These are phyloP conservation scores for Bacillus rossius DNA, from an alignment of 1,140 invertebrate species.

Conservation along the genomic window DNA sequence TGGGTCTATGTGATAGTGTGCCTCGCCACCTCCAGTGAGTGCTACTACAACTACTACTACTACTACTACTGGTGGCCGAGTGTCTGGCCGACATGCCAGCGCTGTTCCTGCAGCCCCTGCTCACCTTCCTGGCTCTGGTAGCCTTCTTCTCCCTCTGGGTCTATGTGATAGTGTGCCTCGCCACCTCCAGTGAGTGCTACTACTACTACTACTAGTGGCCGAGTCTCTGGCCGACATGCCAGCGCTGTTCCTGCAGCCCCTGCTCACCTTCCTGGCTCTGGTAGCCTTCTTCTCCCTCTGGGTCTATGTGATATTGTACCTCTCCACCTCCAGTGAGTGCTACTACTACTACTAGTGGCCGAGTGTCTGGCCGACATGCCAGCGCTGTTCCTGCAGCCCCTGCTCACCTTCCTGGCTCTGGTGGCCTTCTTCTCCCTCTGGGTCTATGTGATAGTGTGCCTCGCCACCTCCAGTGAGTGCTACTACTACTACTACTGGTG, in stretches of 20 bases:
- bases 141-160: conserved; percentile 84
- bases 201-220: too few relatives aligned
- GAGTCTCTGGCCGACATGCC: conserved; percentile 79
- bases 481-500: too few relatives aligned
- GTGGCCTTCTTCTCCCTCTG: conserved; percentile 79
- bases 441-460: conserved; percentile 67
- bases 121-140: conserved; percentile 75
- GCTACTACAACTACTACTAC: too few relatives aligned
- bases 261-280: conserved; percentile 77
- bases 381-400: conserved; percentile 78
- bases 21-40: conserved; percentile 65
- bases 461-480: conserved; percentile 66
- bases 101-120: conserved; percentile 80
- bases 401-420: conserved; percentile 77
- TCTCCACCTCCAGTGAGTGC: conserved; percentile 66
- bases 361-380: conserved; percentile 79
- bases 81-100: conserved; percentile 74
- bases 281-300: conserved; percentile 79
- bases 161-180: conserved; percentile 62
- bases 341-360: too few relatives aligned
- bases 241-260: conserved; percentile 78
- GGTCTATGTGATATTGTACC: conserved; percentile 67
- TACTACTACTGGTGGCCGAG: too few relatives aligned
- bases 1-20: conserved; percentile 76
- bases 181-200: conserved; percentile 66